Conservation (phyloP, 2,113 vertebrate genomes). For the Mustelus asterias region DNA sequence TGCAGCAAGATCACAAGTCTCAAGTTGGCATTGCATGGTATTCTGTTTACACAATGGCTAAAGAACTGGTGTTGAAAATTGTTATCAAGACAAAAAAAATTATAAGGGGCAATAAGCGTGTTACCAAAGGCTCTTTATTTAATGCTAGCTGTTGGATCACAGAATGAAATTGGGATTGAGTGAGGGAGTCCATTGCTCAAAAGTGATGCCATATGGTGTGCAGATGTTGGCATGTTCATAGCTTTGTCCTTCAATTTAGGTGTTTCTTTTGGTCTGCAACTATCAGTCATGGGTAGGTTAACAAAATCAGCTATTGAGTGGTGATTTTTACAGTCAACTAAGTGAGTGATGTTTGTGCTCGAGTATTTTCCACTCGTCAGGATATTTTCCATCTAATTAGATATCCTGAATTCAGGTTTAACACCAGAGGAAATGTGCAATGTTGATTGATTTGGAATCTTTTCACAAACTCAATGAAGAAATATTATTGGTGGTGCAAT, state of each 20-base stretch:
- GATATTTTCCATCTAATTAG: neutral
- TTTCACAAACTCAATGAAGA: neutral
- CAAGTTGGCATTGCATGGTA: neutral
- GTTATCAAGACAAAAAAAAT: neutral
- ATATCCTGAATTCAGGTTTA: no score
- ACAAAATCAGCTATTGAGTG: neutral
- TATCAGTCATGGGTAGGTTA: neutral
- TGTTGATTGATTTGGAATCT: neutral
- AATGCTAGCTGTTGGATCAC: neutral
- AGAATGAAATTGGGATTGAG: neutral
- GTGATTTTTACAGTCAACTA: neutral
- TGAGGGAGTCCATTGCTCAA: neutral
- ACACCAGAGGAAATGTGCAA: neutral
- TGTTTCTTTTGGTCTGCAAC: neutral
- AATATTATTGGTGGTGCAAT: neutral
- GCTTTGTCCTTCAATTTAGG: neutral
- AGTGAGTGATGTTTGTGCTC: neutral
- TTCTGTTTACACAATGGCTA: neutral
- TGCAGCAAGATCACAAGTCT: neutral
- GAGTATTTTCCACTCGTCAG: neutral
- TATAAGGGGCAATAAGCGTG: neutral
- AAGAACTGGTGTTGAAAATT: neutral
- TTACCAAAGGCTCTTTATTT: neutral
- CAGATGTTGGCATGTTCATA: neutral
- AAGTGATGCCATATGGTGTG: neutral